Conservation (phyloP, 2,113 vertebrate genomes). For the Cathartes aura region DNA sequence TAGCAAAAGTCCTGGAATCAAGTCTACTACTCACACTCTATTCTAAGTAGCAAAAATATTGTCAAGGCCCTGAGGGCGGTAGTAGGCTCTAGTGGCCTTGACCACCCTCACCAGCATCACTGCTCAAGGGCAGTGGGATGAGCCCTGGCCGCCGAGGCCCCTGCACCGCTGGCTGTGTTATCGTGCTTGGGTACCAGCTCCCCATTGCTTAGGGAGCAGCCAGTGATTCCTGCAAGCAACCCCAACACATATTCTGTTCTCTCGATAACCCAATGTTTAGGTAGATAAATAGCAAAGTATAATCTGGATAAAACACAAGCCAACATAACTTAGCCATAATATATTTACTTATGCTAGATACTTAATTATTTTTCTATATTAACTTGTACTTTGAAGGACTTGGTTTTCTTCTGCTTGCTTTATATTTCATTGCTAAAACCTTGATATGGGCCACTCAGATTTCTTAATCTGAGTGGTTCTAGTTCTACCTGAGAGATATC, state of each 20-base stretch:
- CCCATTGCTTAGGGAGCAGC: not conserved
- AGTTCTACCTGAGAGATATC: not conserved
- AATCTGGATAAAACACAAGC: not conserved
- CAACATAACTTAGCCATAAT: not conserved
- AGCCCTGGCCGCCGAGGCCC: not conserved
- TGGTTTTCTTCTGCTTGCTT: not conserved
- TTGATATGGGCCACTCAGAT: not conserved
- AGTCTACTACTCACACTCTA: not conserved
- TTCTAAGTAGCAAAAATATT: not conserved
- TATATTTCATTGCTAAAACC: not conserved
- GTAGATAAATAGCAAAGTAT: not conserved
- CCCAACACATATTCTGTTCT: not conserved
- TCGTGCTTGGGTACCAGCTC: not conserved
- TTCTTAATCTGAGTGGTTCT: not conserved
- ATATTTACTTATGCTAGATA: not conserved
- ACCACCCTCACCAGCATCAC: not conserved
- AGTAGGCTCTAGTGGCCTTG: not conserved
- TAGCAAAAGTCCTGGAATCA: not conserved
- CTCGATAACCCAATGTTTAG: not conserved
- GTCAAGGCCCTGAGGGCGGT: not conserved
- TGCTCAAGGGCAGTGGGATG: not conserved
- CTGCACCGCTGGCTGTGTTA: not conserved
- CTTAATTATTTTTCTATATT: not conserved
- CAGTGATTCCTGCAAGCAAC: not conserved
- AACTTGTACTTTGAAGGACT: not conserved